Conservation (phyloP, 1,140 invertebrate species). For the Sinonovacula constricta region DNA sequence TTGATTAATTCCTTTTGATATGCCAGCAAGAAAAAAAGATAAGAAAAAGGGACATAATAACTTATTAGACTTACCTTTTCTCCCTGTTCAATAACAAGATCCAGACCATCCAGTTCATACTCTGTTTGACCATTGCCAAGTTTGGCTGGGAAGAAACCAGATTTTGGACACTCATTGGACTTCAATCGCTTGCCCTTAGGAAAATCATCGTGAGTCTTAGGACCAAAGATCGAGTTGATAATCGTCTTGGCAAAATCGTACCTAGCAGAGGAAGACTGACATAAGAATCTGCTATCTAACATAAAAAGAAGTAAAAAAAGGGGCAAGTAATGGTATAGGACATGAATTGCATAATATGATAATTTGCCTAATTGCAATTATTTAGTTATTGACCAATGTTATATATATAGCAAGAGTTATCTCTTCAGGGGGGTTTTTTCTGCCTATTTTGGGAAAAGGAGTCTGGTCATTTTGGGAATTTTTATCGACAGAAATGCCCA, state of each 20-base stretch:
- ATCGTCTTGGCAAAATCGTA: conserved; percentile 49
- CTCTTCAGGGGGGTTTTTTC: too few relatives aligned
- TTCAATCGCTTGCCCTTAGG: conserved; percentile 31
- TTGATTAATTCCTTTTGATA: not conserved
- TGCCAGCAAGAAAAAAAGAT: not conserved
- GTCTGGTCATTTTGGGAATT: too few relatives aligned
- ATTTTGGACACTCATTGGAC: conserved; percentile 40
- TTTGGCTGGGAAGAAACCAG: conserved; percentile 49
- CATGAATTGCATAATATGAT: too few relatives aligned
- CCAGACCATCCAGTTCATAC: conserved; percentile 50
- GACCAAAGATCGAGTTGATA: conserved; percentile 57
- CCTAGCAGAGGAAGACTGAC: conserved; percentile 36
- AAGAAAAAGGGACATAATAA: not conserved
- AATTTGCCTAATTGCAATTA: too few relatives aligned
- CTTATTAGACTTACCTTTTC: conserved; percentile 4
- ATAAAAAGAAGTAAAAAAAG: too few relatives aligned
- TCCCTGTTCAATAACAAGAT: conserved; percentile 16
- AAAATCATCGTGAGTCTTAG: conserved; percentile 57
- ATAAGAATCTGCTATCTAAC: too few relatives aligned
- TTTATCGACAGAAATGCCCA: too few relatives aligned
- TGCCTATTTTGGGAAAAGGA: too few relatives aligned
- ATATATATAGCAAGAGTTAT: too few relatives aligned
- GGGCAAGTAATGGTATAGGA: too few relatives aligned
- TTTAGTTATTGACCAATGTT: too few relatives aligned
- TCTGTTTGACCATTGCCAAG: conserved; percentile 41